These are phyloP conservation scores for Myiopsitta monachus DNA, from an alignment of 2,113 vertebrate genomes.

Conservation along the genomic window DNA sequence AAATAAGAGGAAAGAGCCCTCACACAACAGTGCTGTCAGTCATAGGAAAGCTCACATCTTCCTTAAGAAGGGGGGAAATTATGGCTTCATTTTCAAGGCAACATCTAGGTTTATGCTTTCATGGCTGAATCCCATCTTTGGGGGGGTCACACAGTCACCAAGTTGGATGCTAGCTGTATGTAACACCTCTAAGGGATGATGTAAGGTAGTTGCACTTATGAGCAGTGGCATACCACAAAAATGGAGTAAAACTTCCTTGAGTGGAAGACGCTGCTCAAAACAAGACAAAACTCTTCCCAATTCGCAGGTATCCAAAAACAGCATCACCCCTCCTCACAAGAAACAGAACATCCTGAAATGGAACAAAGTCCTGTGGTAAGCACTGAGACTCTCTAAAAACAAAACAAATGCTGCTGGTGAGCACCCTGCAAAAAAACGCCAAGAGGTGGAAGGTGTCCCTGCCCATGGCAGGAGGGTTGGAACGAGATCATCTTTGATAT, in stretches of 20 bases:
- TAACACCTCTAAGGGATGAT: not conserved
- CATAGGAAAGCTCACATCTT: not conserved
- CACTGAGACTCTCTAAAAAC: not conserved
- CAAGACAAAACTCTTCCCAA: not conserved
- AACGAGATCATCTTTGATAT: not conserved
- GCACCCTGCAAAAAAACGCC: not conserved
- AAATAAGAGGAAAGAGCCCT: not conserved
- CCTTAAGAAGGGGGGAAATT: not conserved
- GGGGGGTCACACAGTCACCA: not conserved
- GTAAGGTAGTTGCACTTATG: not conserved
- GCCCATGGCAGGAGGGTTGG: not conserved
- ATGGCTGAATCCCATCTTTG: not conserved
- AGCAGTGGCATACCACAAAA: not conserved
- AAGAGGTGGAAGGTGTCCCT: not conserved
- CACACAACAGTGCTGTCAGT: not conserved
- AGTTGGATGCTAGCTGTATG: not conserved
- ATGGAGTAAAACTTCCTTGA: not conserved
- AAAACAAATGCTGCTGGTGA: not conserved
- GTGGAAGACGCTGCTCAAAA: not conserved
- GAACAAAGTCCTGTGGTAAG: not conserved
- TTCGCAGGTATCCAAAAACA: not conserved
- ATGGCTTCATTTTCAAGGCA: not conserved
- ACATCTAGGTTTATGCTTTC: not conserved
- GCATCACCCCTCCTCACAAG: not conserved
- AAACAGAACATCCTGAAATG: not conserved